These are phyloP conservation scores for Cryptus viduatorius DNA, from an alignment of 2,888 invertebrate genomes.

Conservation along the genomic window DNA sequence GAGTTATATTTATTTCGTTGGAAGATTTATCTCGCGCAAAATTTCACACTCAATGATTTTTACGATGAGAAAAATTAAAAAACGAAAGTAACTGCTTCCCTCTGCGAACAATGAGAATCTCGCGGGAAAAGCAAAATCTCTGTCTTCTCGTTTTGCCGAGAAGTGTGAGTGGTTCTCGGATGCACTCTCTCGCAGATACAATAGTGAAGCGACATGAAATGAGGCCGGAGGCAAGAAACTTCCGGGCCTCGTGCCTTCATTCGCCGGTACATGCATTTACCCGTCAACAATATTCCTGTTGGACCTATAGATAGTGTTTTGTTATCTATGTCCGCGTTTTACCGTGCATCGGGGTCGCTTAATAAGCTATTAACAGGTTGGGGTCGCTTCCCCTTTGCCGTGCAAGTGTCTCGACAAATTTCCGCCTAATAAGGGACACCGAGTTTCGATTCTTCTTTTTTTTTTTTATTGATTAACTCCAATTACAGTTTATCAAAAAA, in stretches of 20 bases:
- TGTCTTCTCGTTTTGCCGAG: neutral
- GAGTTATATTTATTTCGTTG: neutral
- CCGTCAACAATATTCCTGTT: slow-evolving; percentile 10
- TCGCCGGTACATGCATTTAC: neutral
- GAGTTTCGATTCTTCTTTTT: neutral
- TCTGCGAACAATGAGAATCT: slow-evolving; percentile 11
- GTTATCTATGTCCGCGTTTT: neutral
- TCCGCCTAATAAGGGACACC: slow-evolving; percentile 2
- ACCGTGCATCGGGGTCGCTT: slow-evolving; percentile 9
- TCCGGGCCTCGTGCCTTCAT: slow-evolving; percentile 16
- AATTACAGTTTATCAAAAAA: neutral
- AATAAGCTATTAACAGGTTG: slow-evolving; percentile 41
- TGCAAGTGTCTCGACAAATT: neutral
- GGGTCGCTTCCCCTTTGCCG: slow-evolving; percentile 27
- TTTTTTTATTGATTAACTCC: neutral
- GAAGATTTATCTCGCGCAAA: slow-evolving; percentile 22
- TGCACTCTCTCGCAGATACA: slow-evolving; percentile 21
- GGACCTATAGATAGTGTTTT: neutral
- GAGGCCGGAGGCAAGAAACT: slow-evolving; percentile 21
- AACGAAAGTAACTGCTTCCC: slow-evolving; percentile 20
- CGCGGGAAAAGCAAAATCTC: slow-evolving; percentile 6
- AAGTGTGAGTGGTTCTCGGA: neutral
- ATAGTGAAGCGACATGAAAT: neutral
- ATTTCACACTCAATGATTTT: slow-evolving; percentile 45
- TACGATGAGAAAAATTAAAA: neutral